Base-by-base conservation (phyloP, 2,888 invertebrate genomes). In the Adineta ricciae region DNA sequence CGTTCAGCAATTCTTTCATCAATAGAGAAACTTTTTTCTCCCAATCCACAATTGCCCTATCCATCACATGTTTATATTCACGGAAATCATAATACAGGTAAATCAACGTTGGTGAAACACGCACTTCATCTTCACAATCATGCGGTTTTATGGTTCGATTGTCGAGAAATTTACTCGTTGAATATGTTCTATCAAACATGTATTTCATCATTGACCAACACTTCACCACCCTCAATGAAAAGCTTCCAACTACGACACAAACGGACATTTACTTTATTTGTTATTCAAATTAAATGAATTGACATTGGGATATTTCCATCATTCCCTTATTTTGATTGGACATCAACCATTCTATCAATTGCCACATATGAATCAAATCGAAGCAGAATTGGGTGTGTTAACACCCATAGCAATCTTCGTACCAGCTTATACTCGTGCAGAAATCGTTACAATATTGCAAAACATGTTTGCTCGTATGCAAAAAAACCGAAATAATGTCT, bases 11-110 rank as follows among this genome's bases (percentile, higher is more conserved):
- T n/a, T n/a, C 24, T 7, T 41, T 41, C 78, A n/a, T n/a, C n/a
- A 41, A n/a, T 78, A 38, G 41, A 78, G 41, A 38, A 78, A 41
- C 78, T 78, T 78, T 41, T 78, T 41, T 24, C 41, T 24, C n/a
- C 38, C 24, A 21, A 78, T 78, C 11, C 38, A 2, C 36, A 19
- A 0, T 41, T 78, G 41, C 78, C 78, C 0, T 78, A 78, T 41
- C 78, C 78, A 41, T 41, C 38, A 5, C 41, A 78, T 41, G 0
- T 78, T 11, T 78, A 78, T n/a, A 41, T 78, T 14, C 19, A 41
- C n/a, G 78, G 78, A 78, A 78, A 78, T 78, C 8, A 38, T 38
- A 78, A 78, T 78, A 78, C 78, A 78, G 78, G 78, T 11, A 78
- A 78, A 78, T 78, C 78, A 78, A 41, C 78, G 3, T 36, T 78